A percentile compares a stretch with the other conserved stretches of the same genome.
Evolutionary conservation across 2,113 vertebrate genomes (phyloP).

Genomic region (Tautogolabrus adspersus): DNA sequence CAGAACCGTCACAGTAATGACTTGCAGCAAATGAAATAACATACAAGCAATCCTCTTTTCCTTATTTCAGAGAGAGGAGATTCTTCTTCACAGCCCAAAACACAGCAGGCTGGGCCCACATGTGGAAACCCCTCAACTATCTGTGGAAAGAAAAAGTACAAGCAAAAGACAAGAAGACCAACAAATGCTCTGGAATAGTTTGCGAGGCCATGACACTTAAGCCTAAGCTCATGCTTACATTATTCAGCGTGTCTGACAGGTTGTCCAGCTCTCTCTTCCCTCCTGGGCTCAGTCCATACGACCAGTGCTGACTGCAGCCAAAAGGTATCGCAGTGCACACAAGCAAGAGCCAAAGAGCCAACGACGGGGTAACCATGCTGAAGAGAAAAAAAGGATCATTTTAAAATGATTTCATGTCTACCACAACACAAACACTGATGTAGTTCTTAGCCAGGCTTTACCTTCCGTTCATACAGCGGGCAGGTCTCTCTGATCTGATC

Average conservation of each 20-base stretch:
- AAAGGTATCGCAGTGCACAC: constrained; percentile 53
- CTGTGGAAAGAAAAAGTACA: constrained; percentile 22
- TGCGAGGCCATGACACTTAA: neutral
- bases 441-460: neutral
- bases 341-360: constrained; percentile 70
- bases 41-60: constrained; percentile 64
- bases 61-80: constrained; percentile 39
- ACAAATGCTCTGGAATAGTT: neutral
- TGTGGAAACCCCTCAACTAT: constrained; percentile 41
- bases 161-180: neutral
- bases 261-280: constrained; percentile 79
- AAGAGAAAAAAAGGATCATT: constrained; percentile 13
- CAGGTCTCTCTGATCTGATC: constrained; percentile 8
- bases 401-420: neutral
- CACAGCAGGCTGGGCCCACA: constrained; percentile 39
- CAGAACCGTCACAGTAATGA: neutral
- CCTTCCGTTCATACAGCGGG: constrained; percentile 5
- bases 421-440: neutral
- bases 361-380: constrained; percentile 80
- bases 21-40: constrained; percentile 1
- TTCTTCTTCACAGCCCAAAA: constrained; percentile 47
- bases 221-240: constrained; percentile 66
- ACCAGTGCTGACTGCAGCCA: constrained; percentile 89
- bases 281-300: constrained; percentile 88
- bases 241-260: constrained; percentile 71